Percentiles rank a stretch among this genome's conserved stretches.
Conservation (phyloP, 2,113 vertebrate genomes). For the Gymnarchus niloticus region DNA sequence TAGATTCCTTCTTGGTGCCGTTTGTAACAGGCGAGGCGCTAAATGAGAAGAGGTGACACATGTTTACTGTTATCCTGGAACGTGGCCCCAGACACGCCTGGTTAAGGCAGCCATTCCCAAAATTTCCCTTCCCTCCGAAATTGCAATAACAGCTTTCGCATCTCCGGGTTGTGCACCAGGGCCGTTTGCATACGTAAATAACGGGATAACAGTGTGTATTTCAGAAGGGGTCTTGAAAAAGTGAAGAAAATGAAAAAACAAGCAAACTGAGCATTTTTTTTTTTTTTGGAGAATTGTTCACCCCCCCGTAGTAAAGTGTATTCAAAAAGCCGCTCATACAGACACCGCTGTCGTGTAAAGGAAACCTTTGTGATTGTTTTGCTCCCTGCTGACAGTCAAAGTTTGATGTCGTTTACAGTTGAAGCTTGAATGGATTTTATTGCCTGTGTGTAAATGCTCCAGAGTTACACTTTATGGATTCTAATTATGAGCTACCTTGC, state of each 20-base stretch:
- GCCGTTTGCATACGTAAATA: not conserved
- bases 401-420: not conserved
- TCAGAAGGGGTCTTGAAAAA: not conserved
- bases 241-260: not conserved
- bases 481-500: not conserved
- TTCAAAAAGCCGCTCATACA: not conserved
- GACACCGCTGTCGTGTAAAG: not conserved
- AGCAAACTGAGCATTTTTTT: not conserved
- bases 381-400: not conserved
- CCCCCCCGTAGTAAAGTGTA: not conserved
- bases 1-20: not conserved
- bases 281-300: no score
- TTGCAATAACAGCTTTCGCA: not conserved
- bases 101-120: not conserved
- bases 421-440: not conserved
- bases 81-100: not conserved
- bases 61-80: constrained; percentile 2
- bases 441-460: not conserved
- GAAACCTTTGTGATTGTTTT: not conserved
- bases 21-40: not conserved
- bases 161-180: not conserved
- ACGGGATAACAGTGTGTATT: not conserved
- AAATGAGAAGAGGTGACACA: not conserved
- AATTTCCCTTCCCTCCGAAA: constrained; percentile 1
- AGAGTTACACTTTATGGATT: not conserved